Evolutionary conservation across 2,888 invertebrate genomes (phyloP).

Genomic region (Sesia apiformis): DNA sequence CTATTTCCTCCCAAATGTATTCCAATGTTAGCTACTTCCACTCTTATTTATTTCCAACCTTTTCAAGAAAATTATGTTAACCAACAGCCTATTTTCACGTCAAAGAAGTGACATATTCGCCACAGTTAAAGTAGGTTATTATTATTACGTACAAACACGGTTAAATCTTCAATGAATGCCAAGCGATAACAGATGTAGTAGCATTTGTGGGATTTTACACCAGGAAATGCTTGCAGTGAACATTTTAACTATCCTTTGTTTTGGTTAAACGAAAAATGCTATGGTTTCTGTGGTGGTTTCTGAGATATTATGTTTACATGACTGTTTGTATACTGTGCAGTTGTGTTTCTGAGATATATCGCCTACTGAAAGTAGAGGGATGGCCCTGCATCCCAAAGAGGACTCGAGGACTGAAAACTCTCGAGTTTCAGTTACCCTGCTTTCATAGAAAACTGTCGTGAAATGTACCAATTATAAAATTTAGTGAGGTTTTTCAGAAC

Average conservation of each 20-base stretch:
- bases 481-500: too few species aligned
- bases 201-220: neutral
- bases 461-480: too few species aligned
- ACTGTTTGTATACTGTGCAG: neutral
- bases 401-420: too few species aligned
- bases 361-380: too few species aligned
- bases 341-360: too few species aligned
- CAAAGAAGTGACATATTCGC: constrained; percentile 16
- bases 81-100: constrained; percentile 25
- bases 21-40: too few species aligned
- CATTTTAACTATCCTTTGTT: neutral
- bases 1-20: too few species aligned
- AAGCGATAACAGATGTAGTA: constrained; percentile 4
- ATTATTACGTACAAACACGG: constrained; percentile 1
- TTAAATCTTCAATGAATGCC: constrained; percentile 10
- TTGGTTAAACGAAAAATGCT: neutral
- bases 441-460: too few species aligned
- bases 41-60: too few species aligned
- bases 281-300: neutral
- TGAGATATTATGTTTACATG: neutral
- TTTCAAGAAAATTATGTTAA: neutral
- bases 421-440: too few species aligned
- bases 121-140: constrained; percentile 10
- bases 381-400: too few species aligned
- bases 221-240: neutral